Evolutionary conservation across 1,140 invertebrate species (phyloP).

Genomic region (Sweltsa coloradensis): DNA sequence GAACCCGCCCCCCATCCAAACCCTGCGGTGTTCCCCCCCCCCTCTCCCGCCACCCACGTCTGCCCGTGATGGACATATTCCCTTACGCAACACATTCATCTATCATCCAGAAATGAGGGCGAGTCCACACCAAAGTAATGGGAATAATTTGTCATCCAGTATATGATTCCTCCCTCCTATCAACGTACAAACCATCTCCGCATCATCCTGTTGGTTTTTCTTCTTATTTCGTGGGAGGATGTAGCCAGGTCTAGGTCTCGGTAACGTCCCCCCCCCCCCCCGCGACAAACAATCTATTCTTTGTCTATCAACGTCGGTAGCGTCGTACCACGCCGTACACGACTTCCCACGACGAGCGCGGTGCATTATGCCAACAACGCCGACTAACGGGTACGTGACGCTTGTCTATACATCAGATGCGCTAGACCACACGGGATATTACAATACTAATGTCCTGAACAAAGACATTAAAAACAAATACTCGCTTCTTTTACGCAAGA

Average conservation of each 20-base stretch:
- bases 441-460: too few species aligned
- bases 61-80: too few species aligned
- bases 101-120: slow-evolving; percentile 1
- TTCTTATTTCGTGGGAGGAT: neutral
- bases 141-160: slow-evolving; percentile 6
- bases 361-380: neutral
- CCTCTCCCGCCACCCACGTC: too few species aligned
- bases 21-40: too few species aligned
- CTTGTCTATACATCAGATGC: too few species aligned
- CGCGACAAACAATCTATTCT: slow-evolving; percentile 5
- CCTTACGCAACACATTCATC: neutral
- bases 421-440: too few species aligned
- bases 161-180: neutral
- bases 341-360: neutral
- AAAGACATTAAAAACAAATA: too few species aligned
- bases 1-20: too few species aligned
- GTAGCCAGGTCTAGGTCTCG: neutral
- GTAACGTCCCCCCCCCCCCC: neutral
- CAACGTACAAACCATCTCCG: neutral
- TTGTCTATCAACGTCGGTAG: slow-evolving; percentile 5
- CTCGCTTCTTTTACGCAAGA: too few species aligned
- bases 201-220: neutral
- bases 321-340: neutral
- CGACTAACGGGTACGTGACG: neutral
- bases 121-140: slow-evolving; percentile 3